Percentiles rank a stretch among this genome's conserved stretches.
phyloP scores from a whole-genome alignment of 2,797 vertebrate genomes.

The Kryptolebias ocellatus region DNA sequence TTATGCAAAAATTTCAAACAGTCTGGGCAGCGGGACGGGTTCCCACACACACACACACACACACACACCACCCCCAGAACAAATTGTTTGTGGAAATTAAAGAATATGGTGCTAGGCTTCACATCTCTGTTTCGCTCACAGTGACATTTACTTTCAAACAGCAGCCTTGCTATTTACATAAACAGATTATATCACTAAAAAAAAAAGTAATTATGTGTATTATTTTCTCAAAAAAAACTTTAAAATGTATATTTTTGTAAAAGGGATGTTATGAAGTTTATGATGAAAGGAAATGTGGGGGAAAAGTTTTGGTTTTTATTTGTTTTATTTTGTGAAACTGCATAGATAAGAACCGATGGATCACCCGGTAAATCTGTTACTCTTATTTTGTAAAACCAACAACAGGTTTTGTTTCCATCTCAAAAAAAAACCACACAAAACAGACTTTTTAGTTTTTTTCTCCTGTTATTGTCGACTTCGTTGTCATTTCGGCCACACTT shows the following conservation, averaged over 20 bases:
- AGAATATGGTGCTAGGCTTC: slow-evolving; percentile 77
- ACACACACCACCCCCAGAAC: too few relatives aligned
- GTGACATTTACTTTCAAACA: slow-evolving; percentile 76
- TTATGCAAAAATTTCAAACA: slow-evolving; percentile 66
- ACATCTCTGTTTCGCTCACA: slow-evolving; percentile 59
- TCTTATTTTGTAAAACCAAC: slow-evolving; percentile 65
- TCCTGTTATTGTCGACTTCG: slow-evolving; percentile 5
- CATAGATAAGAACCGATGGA: slow-evolving; percentile 65
- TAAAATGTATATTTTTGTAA: slow-evolving; percentile 87
- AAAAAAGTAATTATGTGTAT: slow-evolving; percentile 79
- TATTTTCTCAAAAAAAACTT: slow-evolving; percentile 81
- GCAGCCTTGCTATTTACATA: slow-evolving; percentile 84
- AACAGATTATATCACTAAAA: slow-evolving; percentile 79
- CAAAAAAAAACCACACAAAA: not conserved
- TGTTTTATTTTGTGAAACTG: slow-evolving; percentile 64
- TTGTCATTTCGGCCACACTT: slow-evolving; percentile 13
- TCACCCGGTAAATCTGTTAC: slow-evolving; percentile 69
- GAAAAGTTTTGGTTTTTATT: slow-evolving; percentile 20
- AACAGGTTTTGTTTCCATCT: slow-evolving; percentile 50
- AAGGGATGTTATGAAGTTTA: slow-evolving; percentile 69
- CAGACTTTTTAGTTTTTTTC: slow-evolving; percentile 22
- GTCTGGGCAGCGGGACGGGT: slow-evolving; percentile 32
- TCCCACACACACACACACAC: slow-evolving; percentile 6
- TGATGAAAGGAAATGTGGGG: slow-evolving; percentile 54
- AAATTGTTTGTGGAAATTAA: slow-evolving; percentile 19